Conservation (phyloP, 2,113 vertebrate species). For the Upupa epops region DNA sequence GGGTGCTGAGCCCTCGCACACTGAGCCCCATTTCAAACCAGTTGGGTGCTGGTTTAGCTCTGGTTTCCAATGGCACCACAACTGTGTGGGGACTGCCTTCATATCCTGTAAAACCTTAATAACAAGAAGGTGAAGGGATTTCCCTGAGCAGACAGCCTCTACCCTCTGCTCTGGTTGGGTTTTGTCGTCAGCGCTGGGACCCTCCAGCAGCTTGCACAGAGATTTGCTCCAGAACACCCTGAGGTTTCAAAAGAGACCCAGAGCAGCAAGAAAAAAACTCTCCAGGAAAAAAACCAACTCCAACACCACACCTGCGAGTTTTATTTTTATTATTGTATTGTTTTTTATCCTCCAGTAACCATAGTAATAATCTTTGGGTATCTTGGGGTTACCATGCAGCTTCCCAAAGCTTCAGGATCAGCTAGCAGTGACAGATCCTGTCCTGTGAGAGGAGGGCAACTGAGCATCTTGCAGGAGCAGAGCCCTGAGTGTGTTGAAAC, state of each 20-base stretch:
- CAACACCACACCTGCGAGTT: slow-evolving; percentile 5
- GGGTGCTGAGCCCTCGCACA: no score
- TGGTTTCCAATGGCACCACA: accelerated
- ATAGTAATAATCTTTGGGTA: neutral
- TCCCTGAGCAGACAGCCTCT: neutral
- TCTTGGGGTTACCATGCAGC: neutral
- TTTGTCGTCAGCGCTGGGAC: neutral
- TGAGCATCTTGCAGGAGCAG: neutral
- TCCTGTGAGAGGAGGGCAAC: neutral
- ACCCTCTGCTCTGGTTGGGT: neutral
- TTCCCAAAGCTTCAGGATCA: neutral
- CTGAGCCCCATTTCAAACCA: no score
- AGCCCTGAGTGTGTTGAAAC: neutral
- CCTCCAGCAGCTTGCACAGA: neutral
- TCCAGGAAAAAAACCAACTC: neutral
- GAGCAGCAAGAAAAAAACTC: slow-evolving; percentile 15
- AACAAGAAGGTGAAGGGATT: accelerated
- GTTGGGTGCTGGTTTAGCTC: no score
- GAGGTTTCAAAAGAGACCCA: slow-evolving; percentile 41
- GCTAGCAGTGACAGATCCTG: neutral
- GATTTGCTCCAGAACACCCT: slow-evolving; percentile 32
- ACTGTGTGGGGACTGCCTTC: neutral
- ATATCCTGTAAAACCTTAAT: neutral
- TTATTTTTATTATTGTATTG: no score
- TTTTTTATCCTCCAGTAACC: neutral